Conservation (phyloP, 2,888 invertebrate genomes). For the Sesia apiformis region DNA sequence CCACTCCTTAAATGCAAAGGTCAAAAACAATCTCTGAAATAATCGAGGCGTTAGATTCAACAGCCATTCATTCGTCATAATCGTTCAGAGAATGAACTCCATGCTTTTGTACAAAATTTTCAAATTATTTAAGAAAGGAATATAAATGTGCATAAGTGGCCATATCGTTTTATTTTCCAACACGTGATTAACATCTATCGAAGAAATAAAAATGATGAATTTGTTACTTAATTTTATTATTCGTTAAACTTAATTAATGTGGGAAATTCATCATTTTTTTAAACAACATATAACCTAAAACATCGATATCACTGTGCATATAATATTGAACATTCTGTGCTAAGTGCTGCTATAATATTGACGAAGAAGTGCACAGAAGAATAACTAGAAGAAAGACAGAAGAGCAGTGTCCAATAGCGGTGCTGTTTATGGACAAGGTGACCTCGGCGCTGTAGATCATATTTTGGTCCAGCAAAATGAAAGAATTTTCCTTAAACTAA, state of each 20-base stretch:
- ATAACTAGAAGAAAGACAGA: conserved; percentile 32
- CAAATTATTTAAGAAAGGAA: conserved; percentile 1
- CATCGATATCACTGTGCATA: conserved; percentile 44
- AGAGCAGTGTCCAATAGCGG: conserved; percentile 32
- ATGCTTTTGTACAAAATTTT: conserved; percentile 60
- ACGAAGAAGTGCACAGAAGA: conserved; percentile 49
- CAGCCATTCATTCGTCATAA: conserved; percentile 49
- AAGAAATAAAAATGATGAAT: conserved; percentile 41
- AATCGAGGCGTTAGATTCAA: conserved; percentile 62
- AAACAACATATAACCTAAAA: conserved; percentile 19
- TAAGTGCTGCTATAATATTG: conserved; percentile 46
- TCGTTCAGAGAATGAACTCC: conserved; percentile 48
- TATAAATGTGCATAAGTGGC: conserved; percentile 32
- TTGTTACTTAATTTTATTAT: conserved; percentile 1
- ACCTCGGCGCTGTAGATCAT: not conserved
- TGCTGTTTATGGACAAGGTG: conserved; percentile 37
- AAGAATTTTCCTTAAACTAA: conserved; percentile 4
- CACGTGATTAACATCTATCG: conserved; percentile 13
- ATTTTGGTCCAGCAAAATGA: conserved; percentile 7
- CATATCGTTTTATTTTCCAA: conserved; percentile 11
- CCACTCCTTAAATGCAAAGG: conserved; percentile 40
- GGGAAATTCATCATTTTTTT: conserved; percentile 18
- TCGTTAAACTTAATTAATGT: no score
- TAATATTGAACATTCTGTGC: conserved; percentile 33
- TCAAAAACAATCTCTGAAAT: conserved; percentile 39